These are phyloP conservation scores for Gonioctena quinquepunctata DNA, from an alignment of 1,140 invertebrate genomes.

Conservation along the genomic window DNA sequence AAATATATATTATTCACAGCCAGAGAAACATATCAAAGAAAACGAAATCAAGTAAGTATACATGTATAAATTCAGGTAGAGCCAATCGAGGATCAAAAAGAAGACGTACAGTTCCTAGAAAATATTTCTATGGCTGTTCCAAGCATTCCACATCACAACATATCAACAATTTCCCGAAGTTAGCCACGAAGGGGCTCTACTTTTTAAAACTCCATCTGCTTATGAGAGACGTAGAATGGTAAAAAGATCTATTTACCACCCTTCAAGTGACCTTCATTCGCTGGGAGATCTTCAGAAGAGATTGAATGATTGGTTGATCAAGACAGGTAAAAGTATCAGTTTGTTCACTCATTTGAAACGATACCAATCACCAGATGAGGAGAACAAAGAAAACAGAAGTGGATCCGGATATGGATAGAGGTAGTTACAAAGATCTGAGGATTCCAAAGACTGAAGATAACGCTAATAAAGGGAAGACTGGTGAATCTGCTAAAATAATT, in stretches of 20 bases:
- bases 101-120: too few species aligned
- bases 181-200: background rate
- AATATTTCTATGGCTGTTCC: too few species aligned
- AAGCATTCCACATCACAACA: too few species aligned
- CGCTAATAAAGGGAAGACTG: too few species aligned
- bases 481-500: too few species aligned
- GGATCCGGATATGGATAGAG: constrained; percentile 38
- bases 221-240: constrained; percentile 23
- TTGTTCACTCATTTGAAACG: constrained; percentile 61
- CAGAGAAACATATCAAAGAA: too few species aligned
- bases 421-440: constrained; percentile 40
- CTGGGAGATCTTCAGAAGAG: constrained; percentile 53
- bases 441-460: constrained; percentile 12
- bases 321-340: constrained; percentile 57
- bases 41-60: too few species aligned
- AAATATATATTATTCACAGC: too few species aligned
- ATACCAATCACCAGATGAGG: constrained; percentile 57
- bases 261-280: constrained; percentile 25
- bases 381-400: constrained; percentile 62
- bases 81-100: too few species aligned
- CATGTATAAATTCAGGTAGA: too few species aligned
- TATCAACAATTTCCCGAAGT: constrained; percentile 21
- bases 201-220: constrained; percentile 28
- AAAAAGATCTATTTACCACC: background rate
- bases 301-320: constrained; percentile 59